These are phyloP conservation scores for Machimus rusticus DNA, from an alignment of 2,888 invertebrate genomes.

Conservation along the genomic window DNA sequence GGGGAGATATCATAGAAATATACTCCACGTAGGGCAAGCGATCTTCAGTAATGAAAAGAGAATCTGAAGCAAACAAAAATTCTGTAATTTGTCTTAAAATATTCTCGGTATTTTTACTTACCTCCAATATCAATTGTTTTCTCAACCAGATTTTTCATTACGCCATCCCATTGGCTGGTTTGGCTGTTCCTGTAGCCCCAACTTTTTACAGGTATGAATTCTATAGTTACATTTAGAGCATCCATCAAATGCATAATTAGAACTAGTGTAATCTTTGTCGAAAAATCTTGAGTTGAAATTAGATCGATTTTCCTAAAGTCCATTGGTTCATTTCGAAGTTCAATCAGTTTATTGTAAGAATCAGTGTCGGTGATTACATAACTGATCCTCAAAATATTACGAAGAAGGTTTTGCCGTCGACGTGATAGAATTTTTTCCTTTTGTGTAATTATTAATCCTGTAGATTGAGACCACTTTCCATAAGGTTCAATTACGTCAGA, in stretches of 20 bases:
- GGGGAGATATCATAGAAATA: slow-evolving; percentile 66
- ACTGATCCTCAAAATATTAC: slow-evolving; percentile 52
- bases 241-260: slow-evolving; percentile 67
- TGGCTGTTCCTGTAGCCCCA: slow-evolving; percentile 69
- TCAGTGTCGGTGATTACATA: slow-evolving; percentile 58
- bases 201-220: slow-evolving; percentile 65
- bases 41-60: slow-evolving; percentile 58
- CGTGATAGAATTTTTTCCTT: slow-evolving; percentile 44
- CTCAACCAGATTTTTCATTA: background rate
- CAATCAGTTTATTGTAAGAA: slow-evolving; percentile 62
- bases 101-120: background rate
- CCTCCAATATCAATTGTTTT: background rate
- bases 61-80: slow-evolving; percentile 53
- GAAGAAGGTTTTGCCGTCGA: slow-evolving; percentile 53
- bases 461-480: slow-evolving; percentile 20
- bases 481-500: background rate
- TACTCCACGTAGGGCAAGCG: slow-evolving; percentile 64
- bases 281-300: slow-evolving; percentile 64
- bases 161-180: slow-evolving; percentile 71
- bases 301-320: background rate
- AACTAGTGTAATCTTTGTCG: slow-evolving; percentile 70
- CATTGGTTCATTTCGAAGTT: background rate
- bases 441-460: slow-evolving; percentile 11
- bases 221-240: slow-evolving; percentile 67
- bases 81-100: background rate